Evolutionary conservation across 23 tunicate species (phyloP), one percentile per base, ranked within the genome.

Genomic region (Phallusia fumigata): DNA sequence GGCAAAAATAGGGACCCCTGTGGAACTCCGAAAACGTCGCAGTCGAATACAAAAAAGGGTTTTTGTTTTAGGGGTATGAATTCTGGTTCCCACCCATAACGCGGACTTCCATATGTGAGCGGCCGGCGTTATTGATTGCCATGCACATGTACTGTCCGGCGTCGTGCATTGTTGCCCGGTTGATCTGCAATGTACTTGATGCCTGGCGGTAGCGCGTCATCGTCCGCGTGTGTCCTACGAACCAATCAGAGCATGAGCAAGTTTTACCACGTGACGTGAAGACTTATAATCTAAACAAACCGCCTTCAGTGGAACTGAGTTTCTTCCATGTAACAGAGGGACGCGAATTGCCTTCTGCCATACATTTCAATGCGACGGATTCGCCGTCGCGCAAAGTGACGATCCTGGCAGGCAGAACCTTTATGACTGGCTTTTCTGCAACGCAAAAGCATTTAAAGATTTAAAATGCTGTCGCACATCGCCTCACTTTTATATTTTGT

Each of bases 311-410:
- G 21, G 35, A 40, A 34, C 81, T 74, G 8, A 65, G 81, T 79
- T 89, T 80, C 74, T 78, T 32, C 98, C 98, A 94, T 24, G 87
- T 82, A 15, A 94, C 90, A 40, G 93, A 84, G 0, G 98, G 98
- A 0, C 65, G 51, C 6, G 98, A 93, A 21, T 47, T 52, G 18
- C 98, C 98, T 12, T 31, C 69, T 15, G 88, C 90, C 36, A 36
- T 74, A 72, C 98, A 94, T 15, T 51, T 32, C 47, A 94, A 58
- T 16, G 32, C 45, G 44, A 94, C 40, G 28, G 90, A 75, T 0
- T 84, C 88, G 31, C 95, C 98, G 75, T 72, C 82, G 22, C 78
- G 28, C 10, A 94, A 33, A 40, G 81, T 53, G 30, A 93, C 69
- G 72, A 84, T 40, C 36, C 45, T 75, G 10, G 89, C 77, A 21